These are phyloP conservation scores for Lynx canadensis DNA, from an alignment of 2,113 vertebrate genomes.

Conservation along the genomic window DNA sequence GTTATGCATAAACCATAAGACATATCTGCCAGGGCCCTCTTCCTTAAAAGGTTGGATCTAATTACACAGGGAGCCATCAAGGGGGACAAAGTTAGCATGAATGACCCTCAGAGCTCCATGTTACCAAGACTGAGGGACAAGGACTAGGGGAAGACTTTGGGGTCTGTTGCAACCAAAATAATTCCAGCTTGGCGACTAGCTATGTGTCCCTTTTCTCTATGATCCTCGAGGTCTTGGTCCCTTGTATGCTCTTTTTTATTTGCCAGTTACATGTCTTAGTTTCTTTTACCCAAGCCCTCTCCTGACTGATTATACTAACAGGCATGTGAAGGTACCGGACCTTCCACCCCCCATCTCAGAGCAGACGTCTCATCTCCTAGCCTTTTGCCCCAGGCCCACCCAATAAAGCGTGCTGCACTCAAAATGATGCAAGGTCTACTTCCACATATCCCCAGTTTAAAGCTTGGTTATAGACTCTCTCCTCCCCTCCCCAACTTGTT, in stretches of 20 bases:
- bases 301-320: not conserved
- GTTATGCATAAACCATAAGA: constrained; percentile 54
- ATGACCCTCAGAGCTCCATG: not conserved
- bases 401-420: not conserved
- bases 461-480: not conserved
- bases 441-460: not conserved
- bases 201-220: not conserved
- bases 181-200: not conserved
- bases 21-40: not conserved
- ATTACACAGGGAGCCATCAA: constrained; percentile 18
- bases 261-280: not conserved
- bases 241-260: not conserved
- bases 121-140: not conserved
- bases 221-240: not conserved
- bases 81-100: not conserved
- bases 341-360: not conserved
- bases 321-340: not conserved
- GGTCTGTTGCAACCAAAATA: constrained; percentile 32
- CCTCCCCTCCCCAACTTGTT: not conserved
- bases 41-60: constrained; percentile 52
- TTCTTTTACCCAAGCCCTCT: not conserved
- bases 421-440: not conserved
- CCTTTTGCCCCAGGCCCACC: not conserved
- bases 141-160: not conserved
- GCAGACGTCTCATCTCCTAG: not conserved